Percentiles rank a stretch among this genome's conserved stretches.
Conservation (phyloP, 2,113 vertebrate species). For the Ranitomeya variabilis region DNA sequence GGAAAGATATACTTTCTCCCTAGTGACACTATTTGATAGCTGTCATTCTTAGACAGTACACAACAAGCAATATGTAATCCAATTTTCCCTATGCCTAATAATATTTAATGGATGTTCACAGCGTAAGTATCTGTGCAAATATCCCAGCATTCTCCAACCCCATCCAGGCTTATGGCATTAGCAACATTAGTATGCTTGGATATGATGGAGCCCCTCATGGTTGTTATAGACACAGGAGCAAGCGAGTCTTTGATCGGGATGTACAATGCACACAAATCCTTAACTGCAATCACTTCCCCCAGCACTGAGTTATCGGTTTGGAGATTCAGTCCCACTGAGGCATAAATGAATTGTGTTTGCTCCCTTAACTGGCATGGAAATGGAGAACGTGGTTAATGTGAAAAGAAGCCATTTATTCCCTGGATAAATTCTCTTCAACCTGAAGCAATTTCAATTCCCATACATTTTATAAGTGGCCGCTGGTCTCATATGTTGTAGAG, state of each 20-base stretch:
- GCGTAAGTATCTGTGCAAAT: conserved; percentile 29
- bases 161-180: conserved; percentile 11
- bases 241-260: neutral
- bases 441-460: conserved; percentile 39
- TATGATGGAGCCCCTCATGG: conserved; percentile 1
- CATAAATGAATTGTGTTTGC: conserved; percentile 17
- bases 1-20: neutral
- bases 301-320: neutral
- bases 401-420: conserved; percentile 46
- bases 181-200: conserved; percentile 48
- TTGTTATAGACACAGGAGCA: conserved; percentile 49
- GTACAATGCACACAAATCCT: neutral
- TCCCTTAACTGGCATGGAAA: conserved; percentile 27
- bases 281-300: neutral
- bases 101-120: conserved; percentile 40
- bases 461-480: conserved; percentile 42
- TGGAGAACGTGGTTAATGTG: conserved; percentile 36
- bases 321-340: conserved; percentile 25
- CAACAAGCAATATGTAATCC: conserved; percentile 33
- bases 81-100: conserved; percentile 40
- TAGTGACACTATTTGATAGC: neutral
- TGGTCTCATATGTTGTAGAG: conserved; percentile 10
- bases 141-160: conserved; percentile 13
- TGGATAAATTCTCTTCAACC: conserved; percentile 21
- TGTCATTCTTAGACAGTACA: neutral